Conservation (phyloP, 2,113 vertebrate genomes). For the Cercocebus atys region DNA sequence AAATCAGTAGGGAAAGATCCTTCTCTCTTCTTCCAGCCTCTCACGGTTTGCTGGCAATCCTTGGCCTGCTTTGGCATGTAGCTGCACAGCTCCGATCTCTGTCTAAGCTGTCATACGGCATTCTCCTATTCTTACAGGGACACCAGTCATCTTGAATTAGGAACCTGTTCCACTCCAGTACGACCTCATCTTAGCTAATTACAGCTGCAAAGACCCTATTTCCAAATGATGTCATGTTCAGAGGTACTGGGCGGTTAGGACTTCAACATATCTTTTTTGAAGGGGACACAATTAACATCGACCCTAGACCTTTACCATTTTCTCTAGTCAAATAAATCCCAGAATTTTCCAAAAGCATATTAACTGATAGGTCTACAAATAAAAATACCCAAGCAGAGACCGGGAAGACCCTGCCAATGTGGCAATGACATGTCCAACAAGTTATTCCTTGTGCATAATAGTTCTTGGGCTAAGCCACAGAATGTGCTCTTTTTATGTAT, state of each 20-base stretch:
- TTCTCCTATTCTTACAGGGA: background rate
- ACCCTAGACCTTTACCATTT: background rate
- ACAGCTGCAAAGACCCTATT: background rate
- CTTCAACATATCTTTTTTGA: background rate
- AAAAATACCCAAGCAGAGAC: background rate
- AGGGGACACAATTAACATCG: background rate
- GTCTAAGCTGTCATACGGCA: rapidly evolving
- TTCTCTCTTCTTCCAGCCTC: background rate
- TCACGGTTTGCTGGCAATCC: rapidly evolving
- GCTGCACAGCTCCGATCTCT: background rate
- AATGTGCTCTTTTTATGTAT: background rate
- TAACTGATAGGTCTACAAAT: background rate
- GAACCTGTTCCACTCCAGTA: background rate
- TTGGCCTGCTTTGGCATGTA: background rate
- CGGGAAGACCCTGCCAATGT: background rate
- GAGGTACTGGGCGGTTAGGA: background rate
- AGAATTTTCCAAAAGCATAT: background rate
- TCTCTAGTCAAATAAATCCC: background rate
- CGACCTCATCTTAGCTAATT: background rate
- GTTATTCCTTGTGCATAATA: background rate
- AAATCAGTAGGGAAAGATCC: background rate
- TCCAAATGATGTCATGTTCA: background rate
- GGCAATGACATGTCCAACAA: background rate
- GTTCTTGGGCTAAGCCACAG: background rate
- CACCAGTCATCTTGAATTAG: background rate